Evolutionary conservation across 2,113 vertebrate genomes (phyloP).

Genomic region (Ageneiosus marmoratus): DNA sequence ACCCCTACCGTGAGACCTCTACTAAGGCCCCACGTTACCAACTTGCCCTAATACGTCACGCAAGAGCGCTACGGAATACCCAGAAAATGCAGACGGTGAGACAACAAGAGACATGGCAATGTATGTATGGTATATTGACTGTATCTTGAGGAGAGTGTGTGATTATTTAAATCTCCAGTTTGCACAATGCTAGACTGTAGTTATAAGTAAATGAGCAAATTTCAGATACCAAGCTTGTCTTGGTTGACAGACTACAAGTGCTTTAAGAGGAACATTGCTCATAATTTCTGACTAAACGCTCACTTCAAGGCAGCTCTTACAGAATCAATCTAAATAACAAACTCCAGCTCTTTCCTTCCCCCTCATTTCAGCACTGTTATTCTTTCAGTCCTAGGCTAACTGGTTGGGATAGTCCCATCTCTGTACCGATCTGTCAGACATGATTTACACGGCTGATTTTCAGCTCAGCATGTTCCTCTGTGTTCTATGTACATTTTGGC

Average conservation of each 20-base stretch:
- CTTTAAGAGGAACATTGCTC: not conserved
- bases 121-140: too few relatives aligned
- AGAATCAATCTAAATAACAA: not conserved
- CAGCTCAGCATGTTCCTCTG: not conserved
- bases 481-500: not conserved
- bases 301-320: not conserved
- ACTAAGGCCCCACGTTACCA: too few relatives aligned
- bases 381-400: slow-evolving; percentile 26
- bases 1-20: too few relatives aligned
- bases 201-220: not conserved
- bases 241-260: not conserved
- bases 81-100: too few relatives aligned
- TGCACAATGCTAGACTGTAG: not conserved
- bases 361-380: not conserved
- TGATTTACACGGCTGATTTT: slow-evolving; percentile 16
- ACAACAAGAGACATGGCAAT: too few relatives aligned
- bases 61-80: too few relatives aligned
- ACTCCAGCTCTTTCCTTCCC: not conserved
- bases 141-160: too few relatives aligned
- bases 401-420: slow-evolving; percentile 17
- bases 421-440: not conserved
- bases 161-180: not conserved
- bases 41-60: too few relatives aligned
- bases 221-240: not conserved
- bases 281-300: not conserved